These are phyloP conservation scores for Capricornis sumatraensis DNA, from an alignment of 2,113 vertebrate species.

Conservation along the genomic window DNA sequence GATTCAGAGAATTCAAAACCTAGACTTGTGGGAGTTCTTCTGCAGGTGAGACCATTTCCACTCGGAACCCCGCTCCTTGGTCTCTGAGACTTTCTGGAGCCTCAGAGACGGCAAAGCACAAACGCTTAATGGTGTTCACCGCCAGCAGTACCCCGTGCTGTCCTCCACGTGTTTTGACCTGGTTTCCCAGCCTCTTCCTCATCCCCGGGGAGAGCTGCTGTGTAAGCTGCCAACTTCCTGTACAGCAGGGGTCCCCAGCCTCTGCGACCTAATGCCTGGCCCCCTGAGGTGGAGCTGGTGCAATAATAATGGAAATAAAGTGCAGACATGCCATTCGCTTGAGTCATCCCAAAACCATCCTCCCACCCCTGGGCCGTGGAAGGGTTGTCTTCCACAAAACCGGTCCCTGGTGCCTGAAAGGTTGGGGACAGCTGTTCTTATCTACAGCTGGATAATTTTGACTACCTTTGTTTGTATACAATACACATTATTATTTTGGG, in stretches of 20 bases:
- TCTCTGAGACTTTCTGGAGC: slow-evolving; percentile 14
- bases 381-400: background rate
- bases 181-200: background rate
- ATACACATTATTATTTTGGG: background rate
- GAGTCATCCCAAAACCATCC: background rate
- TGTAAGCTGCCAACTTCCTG: background rate
- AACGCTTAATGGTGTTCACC: slow-evolving; percentile 2
- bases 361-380: background rate
- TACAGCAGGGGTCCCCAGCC: background rate
- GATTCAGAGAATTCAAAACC: slow-evolving; percentile 96
- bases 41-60: slow-evolving; percentile 88
- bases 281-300: background rate
- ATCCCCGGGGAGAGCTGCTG: background rate
- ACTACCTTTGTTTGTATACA: background rate
- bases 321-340: background rate
- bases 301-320: background rate
- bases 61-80: slow-evolving; percentile 44
- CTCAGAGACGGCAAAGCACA: slow-evolving; percentile 12
- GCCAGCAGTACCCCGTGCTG: background rate
- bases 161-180: background rate
- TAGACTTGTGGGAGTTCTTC: slow-evolving; percentile 98
- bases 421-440: background rate
- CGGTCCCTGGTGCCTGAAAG: background rate
- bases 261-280: background rate
- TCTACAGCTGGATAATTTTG: background rate